Evolutionary conservation across 1,140 invertebrate species (phyloP), one percentile per base, ranked within the genome.

Genomic region (Probaryconus sp.): DNA sequence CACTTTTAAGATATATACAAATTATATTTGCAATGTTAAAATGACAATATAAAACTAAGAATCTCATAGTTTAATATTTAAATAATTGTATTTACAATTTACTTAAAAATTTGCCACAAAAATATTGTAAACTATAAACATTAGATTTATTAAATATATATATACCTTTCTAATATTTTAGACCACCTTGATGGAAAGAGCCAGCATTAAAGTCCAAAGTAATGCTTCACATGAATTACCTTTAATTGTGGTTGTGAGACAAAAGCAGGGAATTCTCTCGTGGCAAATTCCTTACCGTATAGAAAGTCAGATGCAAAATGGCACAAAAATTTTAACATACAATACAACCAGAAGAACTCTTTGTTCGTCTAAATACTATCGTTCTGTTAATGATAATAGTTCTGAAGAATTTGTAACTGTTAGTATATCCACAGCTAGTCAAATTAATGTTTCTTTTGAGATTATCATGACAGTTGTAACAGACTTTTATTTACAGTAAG

Each of bases 221-320:
- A 53, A 77, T 20, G 76, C 83, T 17, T 80, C 82, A 13, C 61
- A 70, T 13, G 80, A 79, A 20, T 87, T 81, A 68, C 90, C 90
- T 21, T 72, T 90, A 9, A 82, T 90, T 51, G 83, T 90, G 67
- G 89, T 90, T 14, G 87, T 89, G 1, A 76, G 88, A 47, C 89
- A 91, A 81, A 89, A 90, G 55, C 83, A 86, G 50, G 85, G 86
- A 26, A 87, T 90, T 24, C 56, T 90, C 5, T 90, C 90, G 1
- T 91, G 90, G 90, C 85, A 88, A 73, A 79, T 91, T 33, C 90
- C 90, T n/a, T 69, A 90, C 5, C 73, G 79, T n/a, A 75, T 89
- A 14, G 82, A 88, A 58, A 83, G 85, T 24, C 55, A 50, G 31
- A 18, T 63, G 20, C 10, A 55, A 0, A 21, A 51, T 2, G 70